Base-by-base conservation (phyloP, 2,797 vertebrate genomes). In the Cuculus canorus region DNA sequence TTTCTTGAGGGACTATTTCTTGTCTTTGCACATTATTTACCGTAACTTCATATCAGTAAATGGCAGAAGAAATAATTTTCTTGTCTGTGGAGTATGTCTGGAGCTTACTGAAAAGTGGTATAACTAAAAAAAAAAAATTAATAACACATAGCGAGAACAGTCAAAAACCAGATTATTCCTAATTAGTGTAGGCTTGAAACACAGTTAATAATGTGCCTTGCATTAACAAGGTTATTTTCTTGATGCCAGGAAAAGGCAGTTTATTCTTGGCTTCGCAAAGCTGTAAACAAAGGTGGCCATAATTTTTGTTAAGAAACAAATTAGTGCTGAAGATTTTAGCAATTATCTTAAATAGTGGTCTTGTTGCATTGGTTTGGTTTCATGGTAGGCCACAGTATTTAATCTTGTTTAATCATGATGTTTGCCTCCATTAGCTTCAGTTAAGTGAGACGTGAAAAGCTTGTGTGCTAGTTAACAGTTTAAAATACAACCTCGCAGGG, bases 191-290 rank as follows among this genome's bases (percentile, higher is more conserved):
- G 48, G 9, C 35, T 89, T 93, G 76, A 60, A 79, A 37, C 59
- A 41, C 11, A 60, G n/a, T 33, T 75, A 59, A n/a, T 86, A 64
- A 83, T 47, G 65, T 76, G 35, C 35, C 50, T 90, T 83, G 35
- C 50, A 45, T 73, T 64, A 81, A 48, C 28, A 59, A 87, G 33
- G 13, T 86, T 86, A 45, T 91, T 95, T 92, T 48, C 35, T 59
- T 69, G 43, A 25, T 73, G 64, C 22, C 53, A 83, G 7, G 8
- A 75, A 96, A 83, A 22, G 18, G 37, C 48, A 39, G 27, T 43
- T 94, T 92, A 64, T 87, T 94, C 77, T 82, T 85, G 56, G 35
- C 59, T 92, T 91, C 88, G 47, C 28, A 82, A 92, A 92, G 27
- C 69, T 88, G 75, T 78, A 65, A 93, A 56, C 48, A 78, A 87